Percentiles rank a stretch among this genome's conserved stretches.
These are phyloP conservation scores for Fundulus diaphanus DNA, from an alignment of 2,797 vertebrate genomes.

Conservation along the genomic window DNA sequence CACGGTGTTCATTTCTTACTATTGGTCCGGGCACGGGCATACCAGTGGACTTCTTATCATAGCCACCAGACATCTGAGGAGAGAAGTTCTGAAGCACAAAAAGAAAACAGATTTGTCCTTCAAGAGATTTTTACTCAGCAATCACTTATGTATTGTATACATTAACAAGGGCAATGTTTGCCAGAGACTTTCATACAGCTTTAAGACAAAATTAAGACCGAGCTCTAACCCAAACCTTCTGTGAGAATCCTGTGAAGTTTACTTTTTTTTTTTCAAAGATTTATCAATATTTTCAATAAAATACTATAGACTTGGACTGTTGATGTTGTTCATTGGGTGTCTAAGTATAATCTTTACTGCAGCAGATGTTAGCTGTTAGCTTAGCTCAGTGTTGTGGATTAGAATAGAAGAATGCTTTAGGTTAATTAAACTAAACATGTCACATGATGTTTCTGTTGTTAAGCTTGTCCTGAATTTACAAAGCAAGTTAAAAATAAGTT, in stretches of 20 bases:
- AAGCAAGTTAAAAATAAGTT: neutral
- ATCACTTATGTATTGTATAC: neutral
- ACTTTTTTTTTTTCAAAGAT: no score
- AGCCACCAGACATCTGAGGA: slow-evolving; percentile 93
- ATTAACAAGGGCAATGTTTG: neutral
- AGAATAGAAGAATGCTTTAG: neutral
- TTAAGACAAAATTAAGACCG: neutral
- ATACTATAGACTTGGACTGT: neutral
- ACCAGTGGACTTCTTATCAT: slow-evolving; percentile 89
- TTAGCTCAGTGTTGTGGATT: neutral
- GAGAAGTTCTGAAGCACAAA: slow-evolving; percentile 89
- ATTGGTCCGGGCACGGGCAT: slow-evolving; percentile 92
- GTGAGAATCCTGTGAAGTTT: neutral
- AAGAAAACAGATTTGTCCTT: slow-evolving; percentile 12
- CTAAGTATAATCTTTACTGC: neutral
- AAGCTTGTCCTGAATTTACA: neutral
- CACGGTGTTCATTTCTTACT: slow-evolving; percentile 71
- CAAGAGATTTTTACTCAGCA: neutral
- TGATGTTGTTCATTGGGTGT: neutral
- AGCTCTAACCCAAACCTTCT: neutral
- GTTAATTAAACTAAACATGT: neutral
- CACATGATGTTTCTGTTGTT: no score
- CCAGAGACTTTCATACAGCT: neutral
- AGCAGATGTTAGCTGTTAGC: neutral
- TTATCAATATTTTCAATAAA: neutral